phyloP scores from a whole-genome alignment of 2,888 invertebrate genomes.

The Euproctis similis region DNA sequence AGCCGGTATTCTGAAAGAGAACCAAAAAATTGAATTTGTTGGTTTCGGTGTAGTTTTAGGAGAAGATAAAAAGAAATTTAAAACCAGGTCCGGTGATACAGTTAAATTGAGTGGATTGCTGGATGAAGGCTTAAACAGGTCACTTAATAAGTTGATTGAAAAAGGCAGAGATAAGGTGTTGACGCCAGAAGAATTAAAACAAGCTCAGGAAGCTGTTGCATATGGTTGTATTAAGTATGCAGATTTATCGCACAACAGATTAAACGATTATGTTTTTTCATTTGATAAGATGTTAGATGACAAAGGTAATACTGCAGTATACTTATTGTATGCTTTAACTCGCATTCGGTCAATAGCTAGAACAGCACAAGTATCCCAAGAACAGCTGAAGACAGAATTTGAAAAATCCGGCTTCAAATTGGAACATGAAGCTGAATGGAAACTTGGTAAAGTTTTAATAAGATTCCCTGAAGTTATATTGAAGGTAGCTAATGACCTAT shows the following conservation, averaged over 20 bases:
- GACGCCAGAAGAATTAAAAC: constrained; percentile 84
- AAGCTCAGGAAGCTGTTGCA: constrained; percentile 93
- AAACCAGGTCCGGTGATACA: constrained; percentile 97
- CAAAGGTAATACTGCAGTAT: constrained; percentile 98
- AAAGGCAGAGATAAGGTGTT: constrained; percentile 91
- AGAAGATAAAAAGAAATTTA: constrained; percentile 99
- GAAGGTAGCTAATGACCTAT: constrained; percentile 87
- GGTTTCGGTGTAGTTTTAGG: constrained; percentile 98
- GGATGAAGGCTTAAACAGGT: constrained; percentile 91
- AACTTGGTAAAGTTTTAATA: constrained; percentile 89
- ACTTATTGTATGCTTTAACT: constrained; percentile 94
- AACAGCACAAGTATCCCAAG: constrained; percentile 80
- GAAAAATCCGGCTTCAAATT: constrained; percentile 79
- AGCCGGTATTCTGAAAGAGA: constrained; percentile 80
- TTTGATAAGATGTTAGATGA: constrained; percentile 99
- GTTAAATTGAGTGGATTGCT: constrained; percentile 90
- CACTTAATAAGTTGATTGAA: constrained; percentile 88
- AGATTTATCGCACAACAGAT: constrained; percentile 94
- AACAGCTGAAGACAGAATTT: constrained; percentile 78
- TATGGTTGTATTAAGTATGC: constrained; percentile 99
- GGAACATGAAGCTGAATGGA: constrained; percentile 95
- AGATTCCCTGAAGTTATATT: constrained; percentile 91
- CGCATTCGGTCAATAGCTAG: constrained; percentile 94
- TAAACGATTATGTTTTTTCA: constrained; percentile 97
- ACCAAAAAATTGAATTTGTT: constrained; percentile 90